Percentiles rank a stretch among this genome's conserved stretches.
Conservation (phyloP, 2,888 invertebrate species). For the Lumbricus terrestris region DNA sequence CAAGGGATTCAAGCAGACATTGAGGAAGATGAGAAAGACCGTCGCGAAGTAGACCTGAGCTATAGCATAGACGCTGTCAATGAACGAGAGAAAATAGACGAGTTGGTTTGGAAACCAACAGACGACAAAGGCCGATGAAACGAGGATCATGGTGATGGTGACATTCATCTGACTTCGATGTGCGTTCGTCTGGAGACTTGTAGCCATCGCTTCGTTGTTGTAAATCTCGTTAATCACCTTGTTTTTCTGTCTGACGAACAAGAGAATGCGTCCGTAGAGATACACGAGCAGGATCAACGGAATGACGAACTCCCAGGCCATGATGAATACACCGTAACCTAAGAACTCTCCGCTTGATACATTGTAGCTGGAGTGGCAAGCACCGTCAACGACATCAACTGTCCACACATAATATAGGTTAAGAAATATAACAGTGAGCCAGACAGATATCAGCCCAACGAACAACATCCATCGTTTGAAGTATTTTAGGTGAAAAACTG, state of each 20-base stretch:
- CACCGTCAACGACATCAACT: neutral
- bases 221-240: neutral
- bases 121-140: neutral
- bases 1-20: too few relatives aligned
- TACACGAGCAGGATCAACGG: too few relatives aligned
- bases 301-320: neutral
- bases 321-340: neutral
- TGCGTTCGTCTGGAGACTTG: neutral
- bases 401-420: neutral
- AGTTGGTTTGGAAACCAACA: neutral
- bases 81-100: neutral
- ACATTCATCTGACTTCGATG: neutral
- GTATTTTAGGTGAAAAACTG: too few relatives aligned
- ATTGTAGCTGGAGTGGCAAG: neutral
- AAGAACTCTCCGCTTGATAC: neutral
- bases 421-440: neutral
- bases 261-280: too few relatives aligned
- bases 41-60: too few relatives aligned
- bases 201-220: neutral
- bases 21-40: too few relatives aligned
- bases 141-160: neutral
- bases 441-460: too few relatives aligned
- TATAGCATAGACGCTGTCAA: too few relatives aligned
- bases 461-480: too few relatives aligned
- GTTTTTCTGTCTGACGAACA: too few relatives aligned